Conservation (phyloP, 2,797 vertebrate species). For the Clarias laeviceps region DNA sequence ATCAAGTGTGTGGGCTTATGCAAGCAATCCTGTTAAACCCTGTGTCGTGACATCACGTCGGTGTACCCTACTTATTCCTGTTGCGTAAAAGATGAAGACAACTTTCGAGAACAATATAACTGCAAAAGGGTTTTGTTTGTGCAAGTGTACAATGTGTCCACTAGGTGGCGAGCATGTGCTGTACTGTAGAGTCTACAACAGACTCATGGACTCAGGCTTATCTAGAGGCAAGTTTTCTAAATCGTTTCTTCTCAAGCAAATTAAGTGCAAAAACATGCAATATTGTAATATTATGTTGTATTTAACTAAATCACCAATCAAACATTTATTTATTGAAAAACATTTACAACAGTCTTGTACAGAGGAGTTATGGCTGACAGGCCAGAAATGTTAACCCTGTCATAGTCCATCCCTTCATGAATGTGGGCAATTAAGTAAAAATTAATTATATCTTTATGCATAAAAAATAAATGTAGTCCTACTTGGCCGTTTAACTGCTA, state of each 20-base stretch:
- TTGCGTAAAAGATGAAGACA: background rate
- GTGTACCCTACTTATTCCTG: background rate
- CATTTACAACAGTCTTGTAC: background rate
- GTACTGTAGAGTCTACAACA: no score
- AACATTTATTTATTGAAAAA: background rate
- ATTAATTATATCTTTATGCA: background rate
- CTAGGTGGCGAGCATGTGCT: constrained; percentile 2
- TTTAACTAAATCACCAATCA: no score
- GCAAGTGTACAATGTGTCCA: background rate
- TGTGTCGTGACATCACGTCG: background rate
- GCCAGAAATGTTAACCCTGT: background rate
- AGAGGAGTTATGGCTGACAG: background rate
- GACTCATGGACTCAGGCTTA: background rate
- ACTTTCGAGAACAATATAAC: background rate
- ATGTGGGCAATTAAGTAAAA: background rate
- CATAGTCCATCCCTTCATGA: background rate
- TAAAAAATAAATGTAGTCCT: background rate
- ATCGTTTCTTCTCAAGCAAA: background rate
- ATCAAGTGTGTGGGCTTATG: background rate
- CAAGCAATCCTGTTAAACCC: background rate
- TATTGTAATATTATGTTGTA: no score
- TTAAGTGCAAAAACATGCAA: no score
- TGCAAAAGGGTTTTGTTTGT: background rate
- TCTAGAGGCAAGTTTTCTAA: background rate
- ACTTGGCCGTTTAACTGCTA: background rate